Evolutionary conservation across 2,888 invertebrate species (phyloP).

Genomic region (Quadroppia sp.): DNA sequence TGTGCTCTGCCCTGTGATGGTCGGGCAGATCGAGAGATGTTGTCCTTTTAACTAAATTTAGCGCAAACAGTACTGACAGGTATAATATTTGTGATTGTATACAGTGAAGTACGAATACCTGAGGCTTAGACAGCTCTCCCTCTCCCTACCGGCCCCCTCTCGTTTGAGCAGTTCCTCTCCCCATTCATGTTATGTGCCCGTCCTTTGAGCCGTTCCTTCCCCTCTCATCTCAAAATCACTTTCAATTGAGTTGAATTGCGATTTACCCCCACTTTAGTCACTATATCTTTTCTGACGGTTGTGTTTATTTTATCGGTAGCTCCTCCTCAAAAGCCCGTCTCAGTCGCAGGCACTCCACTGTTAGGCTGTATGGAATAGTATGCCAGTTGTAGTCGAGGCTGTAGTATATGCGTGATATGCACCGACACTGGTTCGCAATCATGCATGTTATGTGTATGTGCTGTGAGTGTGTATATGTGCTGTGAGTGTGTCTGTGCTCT

Average conservation of each 20-base stretch:
- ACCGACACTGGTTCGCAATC: conserved; percentile 22
- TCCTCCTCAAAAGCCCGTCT: conserved; percentile 22
- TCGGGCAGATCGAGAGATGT: not conserved
- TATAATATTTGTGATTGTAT: conserved; percentile 19
- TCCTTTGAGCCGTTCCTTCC: conserved; percentile 5
- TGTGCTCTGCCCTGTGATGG: not conserved
- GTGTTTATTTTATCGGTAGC: conserved; percentile 27
- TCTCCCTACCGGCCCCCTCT: not conserved
- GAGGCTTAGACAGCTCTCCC: conserved; percentile 7
- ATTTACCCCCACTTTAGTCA: not conserved
- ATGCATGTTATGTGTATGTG: conserved; percentile 30
- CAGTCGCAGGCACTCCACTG: not conserved
- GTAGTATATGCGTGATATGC: conserved; percentile 32
- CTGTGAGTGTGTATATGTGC: too few species aligned
- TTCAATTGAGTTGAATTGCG: conserved; percentile 25
- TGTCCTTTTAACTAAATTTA: conserved; percentile 22
- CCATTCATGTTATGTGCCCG: conserved; percentile 16
- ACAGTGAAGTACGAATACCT: conserved; percentile 16
- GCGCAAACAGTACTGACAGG: conserved; percentile 11
- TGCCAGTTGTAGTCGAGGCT: conserved; percentile 16
- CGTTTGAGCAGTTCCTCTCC: not conserved
- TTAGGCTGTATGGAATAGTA: conserved; percentile 1
- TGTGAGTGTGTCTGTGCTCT: too few species aligned
- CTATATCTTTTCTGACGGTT: conserved; percentile 28
- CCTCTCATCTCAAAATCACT: conserved; percentile 8